Base-by-base conservation (phyloP, 1,140 invertebrate genomes). In the Tetranychus urticae region DNA sequence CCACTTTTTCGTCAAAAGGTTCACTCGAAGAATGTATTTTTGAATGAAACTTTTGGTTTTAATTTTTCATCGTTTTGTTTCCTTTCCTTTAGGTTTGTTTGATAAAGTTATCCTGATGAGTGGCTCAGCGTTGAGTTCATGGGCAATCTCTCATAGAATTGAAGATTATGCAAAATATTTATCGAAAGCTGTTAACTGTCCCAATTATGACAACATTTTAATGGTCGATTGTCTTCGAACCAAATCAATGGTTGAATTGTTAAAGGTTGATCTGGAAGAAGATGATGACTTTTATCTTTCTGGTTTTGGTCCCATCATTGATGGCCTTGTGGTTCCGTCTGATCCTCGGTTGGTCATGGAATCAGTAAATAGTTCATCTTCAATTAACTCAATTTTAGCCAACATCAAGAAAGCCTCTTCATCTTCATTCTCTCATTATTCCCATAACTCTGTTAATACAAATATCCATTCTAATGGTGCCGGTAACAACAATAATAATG, bases 231-330 rank as follows among this genome's bases (percentile, higher is more conserved):
- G 89, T 74, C 77, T 93, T 48, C 78, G 87, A 60, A 57, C 81
- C 78, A 64, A 84, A 81, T 69, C 82, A 82, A 72, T 78, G 65
- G 67, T 67, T 31, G 77, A 79, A 31, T 79, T 69, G 13, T 62
- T 68, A 46, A 59, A 59, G n/a, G 58, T 60, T 5, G 47, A 60
- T 23, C 31, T 60, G 4, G 12, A 54, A 36, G n/a, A n/a, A n/a
- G 50, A n/a, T 31, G 63, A 74, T 88, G 35, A 87, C 86, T 1
- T 81, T 65, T 88, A 89, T 70, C 77, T 88, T 23, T 82, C 85
- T 31, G 84, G 86, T 13, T 89, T 90, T 69, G 88, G 86, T 13
- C 88, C 88, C 3, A 88, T 89, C 68, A 79, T 88, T 62, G 88
- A 90, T 72, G 85, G 85, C 23, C 67, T 72, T 12, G 71, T 73